phyloP scores from a whole-genome alignment of 2,113 vertebrate species.

The Dascyllus trimaculatus region DNA sequence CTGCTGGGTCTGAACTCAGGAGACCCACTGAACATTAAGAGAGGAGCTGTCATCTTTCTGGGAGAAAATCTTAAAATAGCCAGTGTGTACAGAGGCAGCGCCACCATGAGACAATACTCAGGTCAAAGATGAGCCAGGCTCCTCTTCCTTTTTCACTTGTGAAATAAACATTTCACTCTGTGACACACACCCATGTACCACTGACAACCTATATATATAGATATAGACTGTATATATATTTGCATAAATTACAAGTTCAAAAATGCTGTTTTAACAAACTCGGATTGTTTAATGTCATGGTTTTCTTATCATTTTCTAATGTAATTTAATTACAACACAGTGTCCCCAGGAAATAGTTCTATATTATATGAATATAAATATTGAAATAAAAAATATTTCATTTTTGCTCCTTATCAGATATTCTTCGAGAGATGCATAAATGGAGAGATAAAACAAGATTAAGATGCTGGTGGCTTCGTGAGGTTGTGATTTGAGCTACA shows the following conservation, averaged over 20 bases:
- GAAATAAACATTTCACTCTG: slow-evolving; percentile 80
- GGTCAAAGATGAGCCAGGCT: slow-evolving; percentile 83
- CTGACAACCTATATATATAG: slow-evolving; percentile 3
- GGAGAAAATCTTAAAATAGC: slow-evolving; percentile 80
- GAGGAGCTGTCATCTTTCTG: slow-evolving; percentile 64
- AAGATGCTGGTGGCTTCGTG: background rate
- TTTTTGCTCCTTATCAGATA: background rate
- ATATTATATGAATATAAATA: no score
- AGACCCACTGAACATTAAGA: slow-evolving; percentile 36
- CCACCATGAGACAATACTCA: slow-evolving; percentile 79
- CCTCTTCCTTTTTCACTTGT: slow-evolving; percentile 79
- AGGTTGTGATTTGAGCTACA: background rate
- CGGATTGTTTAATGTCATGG: no score
- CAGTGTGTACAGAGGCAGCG: slow-evolving; percentile 71
- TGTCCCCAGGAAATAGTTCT: no score
- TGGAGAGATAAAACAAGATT: background rate
- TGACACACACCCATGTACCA: slow-evolving; percentile 62
- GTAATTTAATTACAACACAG: no score
- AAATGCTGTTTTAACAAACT: background rate
- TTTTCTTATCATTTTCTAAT: no score
- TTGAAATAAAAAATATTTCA: no score
- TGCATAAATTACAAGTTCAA: background rate
- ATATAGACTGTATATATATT: slow-evolving; percentile 14
- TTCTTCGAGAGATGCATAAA: background rate
- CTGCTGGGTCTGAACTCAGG: slow-evolving; percentile 27